These are phyloP conservation scores for Leptosomus discolor DNA, from an alignment of 2,113 vertebrate species.

Conservation along the genomic window DNA sequence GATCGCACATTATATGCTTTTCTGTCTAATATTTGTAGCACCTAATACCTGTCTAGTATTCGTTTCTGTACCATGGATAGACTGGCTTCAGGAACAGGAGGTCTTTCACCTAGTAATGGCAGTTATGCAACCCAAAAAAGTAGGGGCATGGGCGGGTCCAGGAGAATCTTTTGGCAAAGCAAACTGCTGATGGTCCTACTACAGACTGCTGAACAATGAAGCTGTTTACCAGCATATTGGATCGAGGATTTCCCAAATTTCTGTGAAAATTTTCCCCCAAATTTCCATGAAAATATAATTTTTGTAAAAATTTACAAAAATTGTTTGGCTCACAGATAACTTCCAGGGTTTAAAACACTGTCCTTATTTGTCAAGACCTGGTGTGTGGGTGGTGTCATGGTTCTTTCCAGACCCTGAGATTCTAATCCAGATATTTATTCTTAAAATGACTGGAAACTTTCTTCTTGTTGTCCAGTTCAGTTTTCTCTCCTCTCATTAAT, in stretches of 20 bases:
- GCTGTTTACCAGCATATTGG: background rate
- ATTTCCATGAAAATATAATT: background rate
- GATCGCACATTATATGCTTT: background rate
- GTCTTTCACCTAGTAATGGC: background rate
- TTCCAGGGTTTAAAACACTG: background rate
- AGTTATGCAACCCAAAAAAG: background rate
- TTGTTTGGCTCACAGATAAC: background rate
- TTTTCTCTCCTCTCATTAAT: background rate
- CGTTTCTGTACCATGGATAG: background rate
- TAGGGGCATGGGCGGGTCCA: background rate
- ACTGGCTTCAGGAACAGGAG: background rate
- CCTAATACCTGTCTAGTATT: background rate
- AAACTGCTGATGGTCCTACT: background rate
- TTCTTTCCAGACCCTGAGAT: no score
- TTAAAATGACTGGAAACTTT: background rate
- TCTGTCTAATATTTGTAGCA: background rate
- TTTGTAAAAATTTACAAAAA: background rate
- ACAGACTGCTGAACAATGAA: background rate
- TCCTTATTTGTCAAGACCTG: background rate
- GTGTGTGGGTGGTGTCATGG: rapidly evolving
- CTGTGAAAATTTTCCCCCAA: background rate
- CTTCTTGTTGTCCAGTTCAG: background rate
- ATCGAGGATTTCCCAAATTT: no score
- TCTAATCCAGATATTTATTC: background rate
- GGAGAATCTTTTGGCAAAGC: background rate